Conservation (phyloP, 1,140 invertebrate species). For the Vollenhovia emeryi region DNA sequence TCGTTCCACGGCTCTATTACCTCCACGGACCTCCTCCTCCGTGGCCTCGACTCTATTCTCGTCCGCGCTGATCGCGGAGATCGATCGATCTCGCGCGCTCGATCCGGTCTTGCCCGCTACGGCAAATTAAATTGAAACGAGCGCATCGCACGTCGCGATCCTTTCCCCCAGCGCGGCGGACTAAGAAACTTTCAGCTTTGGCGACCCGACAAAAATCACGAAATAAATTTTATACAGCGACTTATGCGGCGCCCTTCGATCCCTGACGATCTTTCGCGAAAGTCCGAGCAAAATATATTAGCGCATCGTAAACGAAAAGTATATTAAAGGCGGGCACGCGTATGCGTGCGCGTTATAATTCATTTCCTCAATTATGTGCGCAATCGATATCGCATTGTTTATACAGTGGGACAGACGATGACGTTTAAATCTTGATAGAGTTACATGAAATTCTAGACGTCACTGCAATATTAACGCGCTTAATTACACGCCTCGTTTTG, state of each 20-base stretch:
- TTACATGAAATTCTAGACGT: constrained; percentile 40
- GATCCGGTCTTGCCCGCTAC: constrained; percentile 10
- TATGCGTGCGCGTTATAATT: not conserved
- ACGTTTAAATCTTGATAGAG: constrained; percentile 50
- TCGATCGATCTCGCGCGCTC: constrained; percentile 47
- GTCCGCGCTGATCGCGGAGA: constrained; percentile 39
- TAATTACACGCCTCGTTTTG: constrained; percentile 31
- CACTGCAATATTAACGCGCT: constrained; percentile 34
- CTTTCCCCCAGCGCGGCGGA: not conserved
- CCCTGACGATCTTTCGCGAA: not conserved
- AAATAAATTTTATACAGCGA: not conserved
- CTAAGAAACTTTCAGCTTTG: not conserved
- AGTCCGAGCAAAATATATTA: not conserved
- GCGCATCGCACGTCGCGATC: not conserved
- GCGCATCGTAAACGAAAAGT: not conserved
- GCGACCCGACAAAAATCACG: not conserved
- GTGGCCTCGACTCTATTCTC: constrained; percentile 55
- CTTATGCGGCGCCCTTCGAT: not conserved
- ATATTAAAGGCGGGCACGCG: not conserved
- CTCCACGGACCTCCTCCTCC: constrained; percentile 58
- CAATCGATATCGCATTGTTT: constrained; percentile 15
- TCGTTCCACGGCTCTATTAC: constrained; percentile 83
- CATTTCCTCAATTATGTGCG: not conserved
- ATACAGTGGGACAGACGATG: not conserved
- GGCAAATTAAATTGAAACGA: constrained; percentile 38